phyloP scores from a whole-genome alignment of 1,140 invertebrate genomes.

The Wasmannia auropunctata region DNA sequence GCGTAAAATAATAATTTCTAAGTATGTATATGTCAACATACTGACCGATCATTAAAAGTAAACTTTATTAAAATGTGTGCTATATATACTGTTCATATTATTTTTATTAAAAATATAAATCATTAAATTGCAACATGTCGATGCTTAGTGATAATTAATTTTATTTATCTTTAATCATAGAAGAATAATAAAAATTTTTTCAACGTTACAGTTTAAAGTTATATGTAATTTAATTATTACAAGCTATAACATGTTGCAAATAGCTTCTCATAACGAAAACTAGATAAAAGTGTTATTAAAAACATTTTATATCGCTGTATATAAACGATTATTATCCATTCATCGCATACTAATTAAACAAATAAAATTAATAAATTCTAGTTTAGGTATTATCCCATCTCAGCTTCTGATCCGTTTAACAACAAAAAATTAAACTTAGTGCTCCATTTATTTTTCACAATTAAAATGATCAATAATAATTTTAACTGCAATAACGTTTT shows the following conservation, averaged over 20 bases:
- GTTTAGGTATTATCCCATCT: not conserved
- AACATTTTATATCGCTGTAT: not conserved
- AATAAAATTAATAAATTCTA: not conserved
- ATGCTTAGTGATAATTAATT: not conserved
- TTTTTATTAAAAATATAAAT: slow-evolving; percentile 12
- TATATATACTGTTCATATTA: not conserved
- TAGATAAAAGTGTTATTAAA: not conserved
- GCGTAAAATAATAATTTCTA: slow-evolving; percentile 25
- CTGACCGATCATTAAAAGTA: not conserved
- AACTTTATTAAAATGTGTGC: not conserved
- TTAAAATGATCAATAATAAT: slow-evolving; percentile 2
- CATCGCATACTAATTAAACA: not conserved
- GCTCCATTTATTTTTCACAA: not conserved
- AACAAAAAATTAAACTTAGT: slow-evolving; percentile 10
- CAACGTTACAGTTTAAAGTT: not conserved
- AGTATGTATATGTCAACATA: not conserved
- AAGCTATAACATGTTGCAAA: not conserved
- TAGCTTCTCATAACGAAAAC: not conserved
- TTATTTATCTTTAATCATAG: not conserved
- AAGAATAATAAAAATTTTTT: not conserved
- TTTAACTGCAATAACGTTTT: not conserved
- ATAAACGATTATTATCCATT: not conserved
- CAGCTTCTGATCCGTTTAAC: not conserved
- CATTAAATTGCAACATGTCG: not conserved
- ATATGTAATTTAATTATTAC: not conserved